Evolutionary conservation across 1,140 invertebrate genomes (phyloP).

Genomic region (Philotrypesis tridentata): DNA sequence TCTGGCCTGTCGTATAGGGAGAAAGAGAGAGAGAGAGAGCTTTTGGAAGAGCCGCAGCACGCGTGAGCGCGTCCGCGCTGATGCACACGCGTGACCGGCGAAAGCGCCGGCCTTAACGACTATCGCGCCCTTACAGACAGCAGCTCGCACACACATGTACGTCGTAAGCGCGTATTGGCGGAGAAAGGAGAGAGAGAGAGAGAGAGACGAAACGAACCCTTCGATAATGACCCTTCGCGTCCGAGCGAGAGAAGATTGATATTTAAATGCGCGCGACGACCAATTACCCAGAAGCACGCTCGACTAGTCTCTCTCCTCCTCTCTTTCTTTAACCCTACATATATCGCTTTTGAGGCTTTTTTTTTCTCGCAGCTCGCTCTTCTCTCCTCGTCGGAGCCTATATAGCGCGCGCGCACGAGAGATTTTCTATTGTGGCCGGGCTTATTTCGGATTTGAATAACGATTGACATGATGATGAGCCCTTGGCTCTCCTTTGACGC

Average conservation of each 20-base stretch:
- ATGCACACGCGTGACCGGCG: too few species aligned
- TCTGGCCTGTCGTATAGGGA: too few species aligned
- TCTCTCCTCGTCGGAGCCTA: too few species aligned
- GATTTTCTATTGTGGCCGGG: neutral
- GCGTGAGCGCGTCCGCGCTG: neutral
- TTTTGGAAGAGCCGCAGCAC: neutral
- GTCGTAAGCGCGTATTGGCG: too few species aligned
- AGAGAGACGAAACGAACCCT: constrained; percentile 48
- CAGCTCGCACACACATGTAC: too few species aligned
- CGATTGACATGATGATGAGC: neutral
- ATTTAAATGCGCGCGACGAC: constrained; percentile 55
- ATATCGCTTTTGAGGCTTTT: neutral
- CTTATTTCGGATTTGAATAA: neutral
- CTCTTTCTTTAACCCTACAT: constrained; percentile 13
- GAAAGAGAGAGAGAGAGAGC: too few species aligned
- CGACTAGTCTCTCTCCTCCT: constrained; percentile 29
- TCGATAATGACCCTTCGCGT: constrained; percentile 53
- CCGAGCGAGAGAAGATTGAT: constrained; percentile 57
- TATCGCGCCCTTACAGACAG: neutral
- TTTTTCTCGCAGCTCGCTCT: too few species aligned
- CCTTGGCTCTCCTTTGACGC: neutral
- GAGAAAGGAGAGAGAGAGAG: too few species aligned
- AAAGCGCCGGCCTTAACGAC: constrained; percentile 30
- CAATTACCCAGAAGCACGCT: constrained; percentile 57
- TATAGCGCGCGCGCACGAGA: neutral